Base-by-base conservation (phyloP, 2,797 vertebrate species). In the Carcharodon carcharias region DNA sequence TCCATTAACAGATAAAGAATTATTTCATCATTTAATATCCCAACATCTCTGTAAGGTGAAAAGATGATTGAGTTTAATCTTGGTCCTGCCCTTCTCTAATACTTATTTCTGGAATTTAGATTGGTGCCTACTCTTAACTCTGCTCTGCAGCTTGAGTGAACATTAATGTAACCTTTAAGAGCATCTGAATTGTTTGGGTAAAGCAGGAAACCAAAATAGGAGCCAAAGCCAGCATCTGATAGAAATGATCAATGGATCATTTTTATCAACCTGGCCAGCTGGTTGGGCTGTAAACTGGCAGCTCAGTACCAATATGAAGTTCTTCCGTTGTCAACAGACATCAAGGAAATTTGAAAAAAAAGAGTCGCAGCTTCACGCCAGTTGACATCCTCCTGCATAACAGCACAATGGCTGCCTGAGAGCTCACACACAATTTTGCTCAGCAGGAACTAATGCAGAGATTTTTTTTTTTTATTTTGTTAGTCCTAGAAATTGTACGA, bases 331-430 rank as follows among this genome's bases (percentile, higher is more conserved):
- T 77, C 94, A 73, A 40, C 50, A 21, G 50, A 71, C 50, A 95
- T 56, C 69, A 73, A 56, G 56, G 45, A 11, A 95, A 54, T 77
- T 73, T 9, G 65, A 95, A 95, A 54, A 95, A 65, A 73, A 58
- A 56, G 18, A 73, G 50, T 95, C 31, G 54, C 94, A 95, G 28
- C 45, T 77, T 95, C 94, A 95, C 69, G 28, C 54, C 94, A 95
- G 31, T 50, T 71, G 69, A 58, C 45, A 95, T 35, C 69, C 69
- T 77, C 26, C 45, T 95, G 31, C 28, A 56, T 56, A 95, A 71
- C 69, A 73, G 54, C 50, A 73, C 28, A 45, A 73, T 3, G 12
- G 54, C 45, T 35, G 69, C 16, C 18, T 54, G 35, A 31, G 35
- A 35, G 45, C 45, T 95, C 50, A 9, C 26, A 95, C 18, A 31